Base-by-base conservation (phyloP, 2,113 vertebrate genomes). In the Macaca mulatta region DNA sequence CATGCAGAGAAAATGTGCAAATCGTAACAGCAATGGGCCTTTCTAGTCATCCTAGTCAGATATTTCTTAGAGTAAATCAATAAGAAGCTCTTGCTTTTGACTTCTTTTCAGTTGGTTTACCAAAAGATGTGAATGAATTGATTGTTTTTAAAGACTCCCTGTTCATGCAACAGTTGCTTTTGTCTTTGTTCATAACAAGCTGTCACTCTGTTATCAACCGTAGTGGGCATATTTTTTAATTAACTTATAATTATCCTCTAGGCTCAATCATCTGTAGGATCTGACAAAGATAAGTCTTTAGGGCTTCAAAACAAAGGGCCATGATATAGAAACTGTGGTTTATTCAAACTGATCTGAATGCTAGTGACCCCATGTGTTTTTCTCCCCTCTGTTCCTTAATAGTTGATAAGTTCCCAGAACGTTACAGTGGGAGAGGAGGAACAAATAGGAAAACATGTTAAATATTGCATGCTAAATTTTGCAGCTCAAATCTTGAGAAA, bases 281-380 rank as follows among this genome's bases (percentile, higher is more conserved):
- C 7, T 17, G 16, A 80, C 27, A 40, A 18, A 91, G 35, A 13
- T 57, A 40, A 22, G 27, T 80, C 7, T 40, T 22, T 32, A 25
- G 38, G 45, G 25, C 55, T 74, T 74, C 11, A 38, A 64, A 20
- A 67, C 17, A 82, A 80, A 43, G 30, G 57, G 30, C 50, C 14
- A 1, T 2, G 1, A 50, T 22, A 27, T 8, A 57, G 50, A 38
- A 48, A 79, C 8, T 3, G 17, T 13, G 52, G 22, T 17, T 80
- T 10, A 45, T 70, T 48, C 20, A 50, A 57, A 43, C 17, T 43
- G 5, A 50, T 30, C 11, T 22, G 25, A 94, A n/a, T 40, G 35
- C 14, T 55, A 14, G 30, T 1, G 23, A 12, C 14, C 2, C 32
- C 11, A 1, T 3, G 6, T 12, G 38, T 18, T 13, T 43, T 7